Base-by-base conservation (phyloP, 2,888 invertebrate genomes). In the Euspilapteryx auroguttella region DNA sequence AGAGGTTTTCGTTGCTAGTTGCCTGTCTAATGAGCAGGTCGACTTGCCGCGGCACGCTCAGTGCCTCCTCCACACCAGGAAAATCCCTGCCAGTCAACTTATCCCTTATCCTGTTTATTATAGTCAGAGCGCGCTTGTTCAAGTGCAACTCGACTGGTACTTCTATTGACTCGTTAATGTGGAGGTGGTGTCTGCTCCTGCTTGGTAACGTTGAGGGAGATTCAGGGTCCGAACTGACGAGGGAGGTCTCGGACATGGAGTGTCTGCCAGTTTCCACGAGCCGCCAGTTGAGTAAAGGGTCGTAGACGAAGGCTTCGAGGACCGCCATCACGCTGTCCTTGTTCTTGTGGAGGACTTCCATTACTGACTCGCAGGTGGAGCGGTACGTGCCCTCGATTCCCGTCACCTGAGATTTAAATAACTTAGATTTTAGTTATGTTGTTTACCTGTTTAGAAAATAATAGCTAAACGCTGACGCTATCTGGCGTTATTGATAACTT, bases 281-380 rank as follows among this genome's bases (percentile, higher is more conserved):
- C 33, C 98, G 80, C 99, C 99, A 99, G 71, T 98, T 99, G 5
- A 99, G 82, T 24, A 99, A 75, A 0, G 99, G 99, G 73, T 99
- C 99, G 57, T 99, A 98, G 2, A 99, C 97, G 61, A 99, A 99
- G 0, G 99, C 99, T 58, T 99, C 99, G n/a, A 99, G 75, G 1
- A 99, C 99, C 2, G 99, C 99, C 95, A 99, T 95, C 30, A 99
- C 79, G 52, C 96, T 96, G 75, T 99, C 99, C 51, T 94, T 94
- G 63, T 99, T 96, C 13, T 92, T 83, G 35, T 95, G 86, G 10
- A 98, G 65, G 6, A 98, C 96, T 11, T 89, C 83, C 94, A 99
- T 96, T 0, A 99, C 98, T 12, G 94, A 93, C 56, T 98, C 96
- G 64, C 99, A 99, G 0, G 99, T 99, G 42, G 92, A 84, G 4